phyloP scores from a whole-genome alignment of 2,888 invertebrate genomes.

The Raillietiella orientalis region DNA sequence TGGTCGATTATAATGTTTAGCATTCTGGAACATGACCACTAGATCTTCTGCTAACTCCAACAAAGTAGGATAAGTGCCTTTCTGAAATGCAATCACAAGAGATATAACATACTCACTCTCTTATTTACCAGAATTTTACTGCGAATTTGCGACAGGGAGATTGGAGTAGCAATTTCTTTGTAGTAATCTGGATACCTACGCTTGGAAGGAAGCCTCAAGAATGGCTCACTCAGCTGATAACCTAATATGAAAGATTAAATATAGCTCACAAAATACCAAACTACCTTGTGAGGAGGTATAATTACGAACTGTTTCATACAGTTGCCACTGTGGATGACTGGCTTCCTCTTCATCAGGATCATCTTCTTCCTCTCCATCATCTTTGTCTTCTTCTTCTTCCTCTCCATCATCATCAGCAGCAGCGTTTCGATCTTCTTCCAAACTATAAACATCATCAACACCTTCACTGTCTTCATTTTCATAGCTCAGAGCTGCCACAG shows the following conservation, averaged over 20 bases:
- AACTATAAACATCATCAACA: conserved; percentile 8
- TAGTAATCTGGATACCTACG: conserved; percentile 89
- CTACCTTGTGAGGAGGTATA: conserved; percentile 9
- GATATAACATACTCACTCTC: background rate
- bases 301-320: conserved; percentile 41
- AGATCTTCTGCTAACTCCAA: conserved; percentile 73
- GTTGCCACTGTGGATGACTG: conserved; percentile 53
- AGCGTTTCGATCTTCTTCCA: conserved; percentile 19
- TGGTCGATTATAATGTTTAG: conserved; percentile 53
- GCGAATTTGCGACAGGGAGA: conserved; percentile 63
- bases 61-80: conserved; percentile 45
- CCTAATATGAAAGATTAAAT: conserved; percentile 16
- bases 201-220: conserved; percentile 67
- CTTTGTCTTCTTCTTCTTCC: conserved; percentile 12
- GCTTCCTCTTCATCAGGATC: conserved; percentile 16
- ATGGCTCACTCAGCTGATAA: conserved; percentile 57
- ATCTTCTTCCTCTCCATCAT: conserved; percentile 10
- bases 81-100: conserved; percentile 12
- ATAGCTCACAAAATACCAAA: conserved; percentile 2
- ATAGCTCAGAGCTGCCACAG: conserved; percentile 23
- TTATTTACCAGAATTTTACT: conserved; percentile 15
- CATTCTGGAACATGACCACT: conserved; percentile 89
- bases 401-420: conserved; percentile 28
- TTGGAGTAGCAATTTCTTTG: conserved; percentile 77
- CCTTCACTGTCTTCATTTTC: conserved; percentile 19